phyloP scores from a whole-genome alignment of 2,888 invertebrate species.

The Leptinotarsa peninsularis region DNA sequence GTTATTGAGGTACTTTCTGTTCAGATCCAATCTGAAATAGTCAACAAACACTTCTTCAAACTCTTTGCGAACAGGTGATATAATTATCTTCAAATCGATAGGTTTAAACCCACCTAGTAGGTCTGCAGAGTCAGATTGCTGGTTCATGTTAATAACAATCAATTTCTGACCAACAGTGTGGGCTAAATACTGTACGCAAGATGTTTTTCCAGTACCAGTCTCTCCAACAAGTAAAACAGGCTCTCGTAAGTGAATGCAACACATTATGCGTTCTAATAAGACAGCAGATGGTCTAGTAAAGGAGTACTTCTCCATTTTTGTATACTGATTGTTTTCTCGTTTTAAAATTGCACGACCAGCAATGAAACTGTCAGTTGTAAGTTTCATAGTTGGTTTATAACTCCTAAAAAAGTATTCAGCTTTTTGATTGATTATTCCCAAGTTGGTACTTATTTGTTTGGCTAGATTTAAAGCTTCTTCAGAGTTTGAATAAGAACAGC shows the following conservation, averaged over 20 bases:
- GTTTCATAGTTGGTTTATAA: slow-evolving; percentile 81
- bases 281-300: slow-evolving; percentile 85
- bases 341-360: slow-evolving; percentile 77
- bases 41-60: slow-evolving; percentile 86
- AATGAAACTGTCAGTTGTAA: slow-evolving; percentile 71
- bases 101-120: slow-evolving; percentile 97
- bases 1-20: slow-evolving; percentile 84
- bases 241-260: slow-evolving; percentile 85
- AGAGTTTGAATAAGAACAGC: slow-evolving; percentile 78
- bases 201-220: slow-evolving; percentile 98
- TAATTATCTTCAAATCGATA: slow-evolving; percentile 86
- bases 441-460: slow-evolving; percentile 79
- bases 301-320: slow-evolving; percentile 73
- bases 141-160: slow-evolving; percentile 97
- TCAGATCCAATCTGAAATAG: slow-evolving; percentile 82
- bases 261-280: slow-evolving; percentile 88
- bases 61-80: slow-evolving; percentile 83
- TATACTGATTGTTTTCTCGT: slow-evolving; percentile 50
- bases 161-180: slow-evolving; percentile 85
- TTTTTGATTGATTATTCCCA: slow-evolving; percentile 85
- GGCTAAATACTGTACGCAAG: slow-evolving; percentile 92
- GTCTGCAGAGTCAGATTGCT: slow-evolving; percentile 97
- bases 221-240: slow-evolving; percentile 96
- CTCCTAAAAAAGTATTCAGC: slow-evolving; percentile 83
- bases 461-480: slow-evolving; percentile 76